Percentiles rank a stretch among this genome's conserved stretches.
Conservation (phyloP, 2,797 vertebrate species). For the Cottoperca gobio region DNA sequence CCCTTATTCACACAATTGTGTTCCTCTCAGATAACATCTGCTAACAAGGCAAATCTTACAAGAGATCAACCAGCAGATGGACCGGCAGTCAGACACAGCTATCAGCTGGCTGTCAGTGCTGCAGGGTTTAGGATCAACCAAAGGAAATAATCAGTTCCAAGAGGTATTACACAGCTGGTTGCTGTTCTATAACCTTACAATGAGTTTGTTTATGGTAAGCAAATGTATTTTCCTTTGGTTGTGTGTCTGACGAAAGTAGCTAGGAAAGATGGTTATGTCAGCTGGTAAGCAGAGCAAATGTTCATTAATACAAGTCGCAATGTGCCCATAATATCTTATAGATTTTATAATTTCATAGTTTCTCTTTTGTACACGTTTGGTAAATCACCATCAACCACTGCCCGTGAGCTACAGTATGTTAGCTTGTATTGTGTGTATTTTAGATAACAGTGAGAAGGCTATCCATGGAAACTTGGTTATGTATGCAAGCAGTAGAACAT, state of each 20-base stretch:
- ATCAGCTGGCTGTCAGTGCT: slow-evolving; percentile 25
- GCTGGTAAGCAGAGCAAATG: background rate
- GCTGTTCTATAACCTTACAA: slow-evolving; percentile 2
- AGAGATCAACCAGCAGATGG: slow-evolving; percentile 10
- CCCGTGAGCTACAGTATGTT: background rate
- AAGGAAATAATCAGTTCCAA: slow-evolving; percentile 28
- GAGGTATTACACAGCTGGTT: background rate
- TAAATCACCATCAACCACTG: background rate
- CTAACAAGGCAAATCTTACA: background rate
- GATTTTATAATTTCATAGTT: background rate
- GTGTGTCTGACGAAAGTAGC: background rate
- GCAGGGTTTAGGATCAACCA: slow-evolving; percentile 14
- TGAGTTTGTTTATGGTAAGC: background rate
- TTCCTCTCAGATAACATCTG: slow-evolving; percentile 8
- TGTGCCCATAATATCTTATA: background rate
- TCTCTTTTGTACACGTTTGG: background rate
- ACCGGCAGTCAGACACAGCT: slow-evolving; percentile 6
- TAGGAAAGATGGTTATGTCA: background rate
- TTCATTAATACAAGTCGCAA: background rate
- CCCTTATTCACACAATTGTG: background rate
- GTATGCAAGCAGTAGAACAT: background rate
- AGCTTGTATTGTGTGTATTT: background rate
- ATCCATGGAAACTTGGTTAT: background rate
- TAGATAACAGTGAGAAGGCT: background rate
- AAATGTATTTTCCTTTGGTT: background rate